Conservation (phyloP, 2,113 vertebrate species). For the Anas platyrhynchos region DNA sequence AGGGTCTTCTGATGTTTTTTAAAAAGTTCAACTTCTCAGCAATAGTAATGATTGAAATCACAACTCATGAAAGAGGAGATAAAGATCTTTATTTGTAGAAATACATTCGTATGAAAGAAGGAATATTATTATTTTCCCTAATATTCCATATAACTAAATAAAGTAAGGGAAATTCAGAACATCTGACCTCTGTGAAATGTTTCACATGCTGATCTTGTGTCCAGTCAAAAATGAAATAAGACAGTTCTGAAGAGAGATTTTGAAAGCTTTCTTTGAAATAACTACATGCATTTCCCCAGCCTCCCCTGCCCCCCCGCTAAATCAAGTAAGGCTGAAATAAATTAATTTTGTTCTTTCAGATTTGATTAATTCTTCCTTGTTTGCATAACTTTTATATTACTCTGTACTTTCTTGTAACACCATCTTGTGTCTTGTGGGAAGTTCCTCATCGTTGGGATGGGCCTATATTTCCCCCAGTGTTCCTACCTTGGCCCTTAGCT, state of each 20-base stretch:
- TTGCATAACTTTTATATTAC: not conserved
- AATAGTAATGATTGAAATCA: not conserved
- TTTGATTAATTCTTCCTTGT: not conserved
- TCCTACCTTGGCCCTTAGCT: not conserved
- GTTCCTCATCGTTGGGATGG: rapidly evolving
- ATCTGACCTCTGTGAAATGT: not conserved
- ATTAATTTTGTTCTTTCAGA: not conserved
- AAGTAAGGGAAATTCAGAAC: not conserved
- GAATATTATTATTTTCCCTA: not conserved
- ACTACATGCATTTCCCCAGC: not conserved
- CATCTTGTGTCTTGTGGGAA: not conserved
- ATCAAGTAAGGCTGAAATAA: not conserved
- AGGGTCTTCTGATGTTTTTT: not conserved
- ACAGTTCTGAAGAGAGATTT: not conserved
- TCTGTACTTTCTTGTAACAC: not conserved
- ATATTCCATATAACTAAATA: not conserved
- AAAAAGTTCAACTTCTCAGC: not conserved
- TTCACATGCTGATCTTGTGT: not conserved
- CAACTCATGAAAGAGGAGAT: not conserved
- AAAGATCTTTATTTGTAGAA: not conserved
- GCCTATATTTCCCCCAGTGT: not conserved
- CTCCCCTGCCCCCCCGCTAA: not conserved
- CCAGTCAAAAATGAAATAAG: not conserved
- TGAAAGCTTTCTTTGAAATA: not conserved
- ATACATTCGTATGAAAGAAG: not conserved